Percentiles rank a stretch among this genome's conserved stretches.
Evolutionary conservation across 2,113 vertebrate genomes (phyloP).

Genomic region (Platycercus adscitus): DNA sequence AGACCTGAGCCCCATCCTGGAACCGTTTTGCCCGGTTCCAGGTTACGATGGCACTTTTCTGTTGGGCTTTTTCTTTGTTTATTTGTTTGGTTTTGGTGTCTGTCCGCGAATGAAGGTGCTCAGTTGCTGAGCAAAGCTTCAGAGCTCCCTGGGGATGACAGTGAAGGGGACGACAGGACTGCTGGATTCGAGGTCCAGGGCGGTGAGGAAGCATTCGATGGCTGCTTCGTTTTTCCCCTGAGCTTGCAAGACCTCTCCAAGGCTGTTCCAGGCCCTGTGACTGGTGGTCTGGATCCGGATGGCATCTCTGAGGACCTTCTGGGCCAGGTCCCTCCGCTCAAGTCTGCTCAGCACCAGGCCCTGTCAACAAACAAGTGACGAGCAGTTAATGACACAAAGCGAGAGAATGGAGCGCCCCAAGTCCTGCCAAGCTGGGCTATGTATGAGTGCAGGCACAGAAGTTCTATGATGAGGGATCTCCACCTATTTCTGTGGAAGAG

Average conservation of each 20-base stretch:
- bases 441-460: fast-evolving
- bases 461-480: not conserved
- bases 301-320: slow-evolving; percentile 93
- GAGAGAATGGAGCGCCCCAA: not conserved
- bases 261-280: slow-evolving; percentile 91
- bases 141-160: slow-evolving; percentile 92
- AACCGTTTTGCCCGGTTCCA: not conserved
- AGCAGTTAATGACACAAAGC: not conserved
- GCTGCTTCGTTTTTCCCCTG: slow-evolving; percentile 85
- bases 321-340: slow-evolving; percentile 85
- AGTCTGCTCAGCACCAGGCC: slow-evolving; percentile 86
- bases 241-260: slow-evolving; percentile 92
- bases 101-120: not conserved
- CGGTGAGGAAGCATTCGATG: slow-evolving; percentile 90
- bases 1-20: not conserved
- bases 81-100: not conserved
- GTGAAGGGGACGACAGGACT: slow-evolving; percentile 91
- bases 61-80: not conserved
- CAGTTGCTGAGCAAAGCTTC: slow-evolving; percentile 31
- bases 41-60: slow-evolving; percentile 21
- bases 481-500: not conserved
- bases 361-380: slow-evolving; percentile 72
- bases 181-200: slow-evolving; percentile 95
- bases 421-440: not conserved
- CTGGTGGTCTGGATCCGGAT: slow-evolving; percentile 87